These are phyloP conservation scores for Marcusenius ussheri DNA, from an alignment of 2,113 vertebrate species.

Conservation along the genomic window DNA sequence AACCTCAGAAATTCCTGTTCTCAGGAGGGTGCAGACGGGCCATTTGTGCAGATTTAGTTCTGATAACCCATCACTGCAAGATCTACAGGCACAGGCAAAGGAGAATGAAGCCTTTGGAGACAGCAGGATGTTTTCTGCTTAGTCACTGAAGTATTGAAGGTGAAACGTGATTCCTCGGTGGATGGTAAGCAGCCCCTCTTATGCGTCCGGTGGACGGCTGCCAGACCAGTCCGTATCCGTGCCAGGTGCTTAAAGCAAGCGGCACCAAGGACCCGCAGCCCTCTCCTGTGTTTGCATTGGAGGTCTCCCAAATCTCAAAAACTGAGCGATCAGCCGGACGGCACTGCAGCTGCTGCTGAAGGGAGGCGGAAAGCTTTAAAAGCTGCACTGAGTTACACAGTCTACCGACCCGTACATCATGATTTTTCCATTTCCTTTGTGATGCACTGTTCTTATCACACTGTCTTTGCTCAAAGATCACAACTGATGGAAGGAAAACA, in stretches of 20 bases:
- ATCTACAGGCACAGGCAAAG: constrained; percentile 17
- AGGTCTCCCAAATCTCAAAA: background rate
- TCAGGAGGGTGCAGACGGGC: constrained; percentile 17
- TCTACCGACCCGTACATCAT: background rate
- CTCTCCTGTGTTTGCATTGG: background rate
- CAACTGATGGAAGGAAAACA: background rate
- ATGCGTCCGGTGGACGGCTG: constrained; percentile 32
- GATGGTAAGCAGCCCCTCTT: constrained; percentile 28
- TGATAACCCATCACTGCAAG: constrained; percentile 1
- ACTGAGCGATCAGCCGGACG: background rate
- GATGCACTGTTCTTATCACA: background rate
- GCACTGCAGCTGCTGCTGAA: background rate
- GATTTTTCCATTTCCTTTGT: background rate
- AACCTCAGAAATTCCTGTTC: constrained; percentile 10
- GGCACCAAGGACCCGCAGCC: background rate
- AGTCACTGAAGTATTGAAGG: constrained; percentile 41
- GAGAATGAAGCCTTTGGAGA: constrained; percentile 19
- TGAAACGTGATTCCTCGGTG: constrained; percentile 24
- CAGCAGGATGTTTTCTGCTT: constrained; percentile 42
- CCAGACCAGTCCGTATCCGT: constrained; percentile 21
- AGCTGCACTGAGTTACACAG: background rate
- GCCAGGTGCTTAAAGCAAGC: constrained; percentile 17
- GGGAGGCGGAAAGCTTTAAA: background rate
- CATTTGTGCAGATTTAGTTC: constrained; percentile 19
- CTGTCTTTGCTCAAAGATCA: background rate